A percentile compares a stretch with the other conserved stretches of the same genome.
phyloP scores from a whole-genome alignment of 2,797 vertebrate genomes.

The Aplochiton taeniatus region DNA sequence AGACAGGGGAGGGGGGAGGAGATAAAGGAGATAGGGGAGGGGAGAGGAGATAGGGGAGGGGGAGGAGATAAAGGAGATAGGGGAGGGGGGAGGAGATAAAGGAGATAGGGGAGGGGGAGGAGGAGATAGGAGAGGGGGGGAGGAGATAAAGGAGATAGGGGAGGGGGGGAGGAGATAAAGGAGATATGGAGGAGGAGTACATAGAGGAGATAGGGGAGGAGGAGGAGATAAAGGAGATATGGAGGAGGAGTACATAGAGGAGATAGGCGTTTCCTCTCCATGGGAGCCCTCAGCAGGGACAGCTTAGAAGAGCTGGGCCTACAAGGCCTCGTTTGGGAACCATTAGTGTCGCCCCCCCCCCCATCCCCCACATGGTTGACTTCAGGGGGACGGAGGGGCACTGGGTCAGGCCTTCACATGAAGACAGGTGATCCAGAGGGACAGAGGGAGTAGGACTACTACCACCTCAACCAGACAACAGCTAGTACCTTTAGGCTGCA shows the following conservation, averaged over 20 bases:
- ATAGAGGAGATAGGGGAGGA: constrained; percentile 8
- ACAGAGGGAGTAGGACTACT: too few relatives aligned
- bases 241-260: too few relatives aligned
- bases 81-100: constrained; percentile 62
- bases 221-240: constrained; percentile 21
- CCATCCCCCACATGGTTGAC: too few relatives aligned
- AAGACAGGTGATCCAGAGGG: too few relatives aligned
- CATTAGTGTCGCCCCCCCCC: too few relatives aligned
- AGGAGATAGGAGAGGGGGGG: constrained; percentile 52
- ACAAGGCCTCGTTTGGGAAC: constrained; percentile 11
- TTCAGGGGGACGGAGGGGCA: too few relatives aligned
- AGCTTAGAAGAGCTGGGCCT: not conserved
- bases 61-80: constrained; percentile 21
- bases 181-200: not conserved
- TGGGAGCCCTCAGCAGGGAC: not conserved
- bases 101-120: constrained; percentile 50
- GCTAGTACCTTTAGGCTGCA: too few relatives aligned
- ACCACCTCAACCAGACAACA: too few relatives aligned
- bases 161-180: constrained; percentile 58
- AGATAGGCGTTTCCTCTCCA: constrained; percentile 19
- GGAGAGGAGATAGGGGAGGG: constrained; percentile 16
- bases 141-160: constrained; percentile 48
- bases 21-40: not conserved
- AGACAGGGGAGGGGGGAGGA: constrained; percentile 34
- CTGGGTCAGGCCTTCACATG: too few relatives aligned